These are phyloP conservation scores for Eleginops maclovinus DNA, from an alignment of 2,113 vertebrate species.

Conservation along the genomic window DNA sequence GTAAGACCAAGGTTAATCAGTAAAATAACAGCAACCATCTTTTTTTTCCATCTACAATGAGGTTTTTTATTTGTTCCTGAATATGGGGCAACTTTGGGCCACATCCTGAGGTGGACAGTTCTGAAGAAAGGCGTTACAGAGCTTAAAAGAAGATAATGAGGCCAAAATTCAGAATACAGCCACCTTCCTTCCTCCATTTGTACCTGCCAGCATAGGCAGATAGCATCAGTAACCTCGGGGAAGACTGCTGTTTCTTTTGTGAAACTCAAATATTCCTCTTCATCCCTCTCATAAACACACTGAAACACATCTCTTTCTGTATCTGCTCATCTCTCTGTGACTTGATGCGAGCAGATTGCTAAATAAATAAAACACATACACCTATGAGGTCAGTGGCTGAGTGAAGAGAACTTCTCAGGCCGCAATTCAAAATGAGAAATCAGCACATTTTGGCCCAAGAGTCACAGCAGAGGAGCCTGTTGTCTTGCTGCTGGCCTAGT, in stretches of 20 bases:
- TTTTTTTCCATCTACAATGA: not conserved
- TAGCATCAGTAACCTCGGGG: not conserved
- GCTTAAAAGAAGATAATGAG: not conserved
- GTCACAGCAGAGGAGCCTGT: conserved; percentile 34
- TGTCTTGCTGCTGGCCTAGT: conserved; percentile 33
- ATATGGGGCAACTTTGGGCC: not conserved
- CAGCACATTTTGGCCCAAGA: conserved; percentile 46
- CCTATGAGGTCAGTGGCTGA: conserved; percentile 19
- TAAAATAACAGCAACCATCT: not conserved
- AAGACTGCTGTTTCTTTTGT: not conserved
- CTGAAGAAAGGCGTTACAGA: not conserved
- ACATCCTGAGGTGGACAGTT: not conserved
- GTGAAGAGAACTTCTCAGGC: conserved; percentile 5
- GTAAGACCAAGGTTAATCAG: not conserved
- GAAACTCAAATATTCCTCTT: not conserved
- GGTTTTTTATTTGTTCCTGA: not conserved
- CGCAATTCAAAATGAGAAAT: conserved; percentile 50
- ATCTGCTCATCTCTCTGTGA: not conserved
- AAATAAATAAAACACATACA: conserved; percentile 5
- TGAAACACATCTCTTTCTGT: not conserved
- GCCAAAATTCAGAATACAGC: not conserved
- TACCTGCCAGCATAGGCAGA: not conserved
- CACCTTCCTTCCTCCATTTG: not conserved
- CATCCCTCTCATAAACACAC: not conserved
- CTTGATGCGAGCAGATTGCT: not conserved